Evolutionary conservation across 1,140 invertebrate genomes (phyloP).

Genomic region (Orchestia grillus): DNA sequence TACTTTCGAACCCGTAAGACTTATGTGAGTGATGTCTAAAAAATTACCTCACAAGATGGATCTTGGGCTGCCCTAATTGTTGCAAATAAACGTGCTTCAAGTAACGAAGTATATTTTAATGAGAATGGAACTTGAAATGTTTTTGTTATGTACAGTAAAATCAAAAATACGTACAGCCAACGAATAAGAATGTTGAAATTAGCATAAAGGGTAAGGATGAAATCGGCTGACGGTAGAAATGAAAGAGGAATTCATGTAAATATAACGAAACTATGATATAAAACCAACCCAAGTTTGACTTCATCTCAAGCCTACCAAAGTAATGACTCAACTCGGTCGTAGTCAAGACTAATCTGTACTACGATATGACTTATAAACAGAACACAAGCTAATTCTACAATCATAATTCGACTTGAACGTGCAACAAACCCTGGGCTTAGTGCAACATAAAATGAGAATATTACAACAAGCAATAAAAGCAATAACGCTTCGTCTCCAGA

Average conservation of each 20-base stretch:
- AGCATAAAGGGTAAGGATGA: not conserved
- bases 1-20: too few relatives aligned
- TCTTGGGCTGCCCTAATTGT: too few relatives aligned
- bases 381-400: not conserved
- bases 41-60: too few relatives aligned
- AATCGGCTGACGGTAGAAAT: not conserved
- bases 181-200: not conserved
- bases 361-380: not conserved
- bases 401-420: not conserved
- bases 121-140: not conserved
- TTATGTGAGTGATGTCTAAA: too few relatives aligned
- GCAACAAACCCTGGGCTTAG: not conserved
- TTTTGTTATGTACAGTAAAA: not conserved
- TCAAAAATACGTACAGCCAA: not conserved
- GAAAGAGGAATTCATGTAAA: not conserved
- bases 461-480: not conserved
- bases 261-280: not conserved
- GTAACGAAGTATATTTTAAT: not conserved
- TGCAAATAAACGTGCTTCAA: not conserved
- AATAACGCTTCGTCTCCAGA: not conserved
- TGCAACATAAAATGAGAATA: not conserved
- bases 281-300: not conserved
- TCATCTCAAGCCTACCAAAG: not conserved
- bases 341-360: not conserved
- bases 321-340: not conserved